A percentile compares a stretch with the other conserved stretches of the same genome.
Conservation (phyloP, 2,113 vertebrate species). For the Siphamia tubifer region DNA sequence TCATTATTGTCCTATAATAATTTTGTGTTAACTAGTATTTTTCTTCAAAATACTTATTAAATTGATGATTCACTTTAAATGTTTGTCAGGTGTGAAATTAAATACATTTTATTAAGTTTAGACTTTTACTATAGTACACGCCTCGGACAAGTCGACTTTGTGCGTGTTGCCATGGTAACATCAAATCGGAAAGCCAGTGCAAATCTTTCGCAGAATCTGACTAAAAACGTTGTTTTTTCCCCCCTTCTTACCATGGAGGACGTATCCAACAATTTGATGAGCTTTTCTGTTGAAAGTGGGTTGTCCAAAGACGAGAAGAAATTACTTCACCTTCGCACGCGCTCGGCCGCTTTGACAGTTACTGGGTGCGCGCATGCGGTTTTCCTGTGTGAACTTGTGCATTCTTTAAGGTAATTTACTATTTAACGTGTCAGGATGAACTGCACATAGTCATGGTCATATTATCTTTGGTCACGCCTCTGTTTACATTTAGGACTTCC, state of each 20-base stretch:
- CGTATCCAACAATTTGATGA: constrained; percentile 45
- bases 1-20: neutral
- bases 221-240: too few relatives aligned
- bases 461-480: neutral
- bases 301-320: constrained; percentile 53
- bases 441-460: too few relatives aligned
- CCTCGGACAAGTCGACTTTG: too few relatives aligned
- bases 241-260: constrained; percentile 41
- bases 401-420: constrained; percentile 69
- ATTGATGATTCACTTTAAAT: too few relatives aligned
- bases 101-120: too few relatives aligned
- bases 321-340: constrained; percentile 54
- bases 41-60: too few relatives aligned
- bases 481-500: neutral
- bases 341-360: constrained; percentile 51
- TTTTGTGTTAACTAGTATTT: too few relatives aligned
- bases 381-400: constrained; percentile 74
- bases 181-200: too few relatives aligned
- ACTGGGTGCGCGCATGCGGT: constrained; percentile 76
- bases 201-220: too few relatives aligned
- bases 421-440: neutral
- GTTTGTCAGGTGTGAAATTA: too few relatives aligned
- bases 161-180: too few relatives aligned
- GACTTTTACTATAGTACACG: too few relatives aligned
- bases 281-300: constrained; percentile 68